Evolutionary conservation across 1,140 invertebrate genomes (phyloP), one percentile per base, ranked within the genome.

Genomic region (Caenorhabditis inopinata): DNA sequence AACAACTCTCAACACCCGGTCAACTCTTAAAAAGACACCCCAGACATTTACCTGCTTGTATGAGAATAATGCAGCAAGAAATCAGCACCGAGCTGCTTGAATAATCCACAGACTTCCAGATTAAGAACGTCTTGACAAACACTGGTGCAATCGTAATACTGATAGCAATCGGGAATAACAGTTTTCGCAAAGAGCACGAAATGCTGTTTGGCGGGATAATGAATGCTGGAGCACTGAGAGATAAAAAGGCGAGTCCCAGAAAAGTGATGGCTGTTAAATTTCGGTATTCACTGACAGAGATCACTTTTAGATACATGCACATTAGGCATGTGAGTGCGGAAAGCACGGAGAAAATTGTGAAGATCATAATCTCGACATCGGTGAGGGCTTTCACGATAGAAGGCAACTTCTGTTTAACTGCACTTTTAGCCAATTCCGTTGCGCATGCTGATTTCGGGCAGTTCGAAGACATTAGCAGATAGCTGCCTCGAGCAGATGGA

Each of bases 261-360:
- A 85, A 83, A 27, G 49, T 84, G 18, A 85, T 18, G 32, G 75
- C 80, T 11, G 85, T 82, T 14, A 83, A 83, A 27, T 78, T 81
- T 47, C 84, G 76, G 62, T 79, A 85, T 23, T 82, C 80, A 82
- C 58, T 38, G 1, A 77, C 82, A 18, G 79, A 68, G 6, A 86
- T 78, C 11, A 85, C 35, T 78, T 81, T 53, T 7, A 86, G 85
- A 62, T 85, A 85, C 38, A 85, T 83, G 29, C 85, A 85, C 80
- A 85, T 77, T 7, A 83, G 58, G 45, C 85, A 85, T 35, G 86
- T 77, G 29, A 84, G 68, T 21, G 81, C 78, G 35, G 68, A 76
- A n/a, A 83, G 48, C 38, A 79, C 78, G 25, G 45, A 79, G 45
- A 74, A 38, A 23, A 74, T 46, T 18, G 27, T 35, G 73, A 75